These are phyloP conservation scores for Myotis planiceps DNA, from an alignment of 2,797 vertebrate species.

Conservation along the genomic window DNA sequence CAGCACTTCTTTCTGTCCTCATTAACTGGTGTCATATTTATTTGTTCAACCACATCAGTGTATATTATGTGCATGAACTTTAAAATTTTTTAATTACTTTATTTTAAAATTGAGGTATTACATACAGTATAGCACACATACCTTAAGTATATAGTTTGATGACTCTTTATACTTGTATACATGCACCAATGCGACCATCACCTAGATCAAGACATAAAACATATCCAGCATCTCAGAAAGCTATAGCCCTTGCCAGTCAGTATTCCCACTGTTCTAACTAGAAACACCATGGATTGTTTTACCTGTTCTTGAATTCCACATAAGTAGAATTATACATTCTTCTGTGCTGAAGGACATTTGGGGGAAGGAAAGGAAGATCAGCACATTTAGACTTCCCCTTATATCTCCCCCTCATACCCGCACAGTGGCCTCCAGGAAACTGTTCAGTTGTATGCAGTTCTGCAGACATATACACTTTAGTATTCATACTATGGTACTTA, in stretches of 20 bases:
- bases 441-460: background rate
- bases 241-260: background rate
- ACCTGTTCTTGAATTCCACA: background rate
- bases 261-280: background rate
- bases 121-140: background rate
- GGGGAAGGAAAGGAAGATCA: background rate
- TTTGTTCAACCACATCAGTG: background rate
- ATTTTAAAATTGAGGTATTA: background rate
- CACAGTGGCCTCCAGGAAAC: background rate
- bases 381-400: background rate
- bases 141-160: background rate
- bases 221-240: background rate
- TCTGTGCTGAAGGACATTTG: background rate
- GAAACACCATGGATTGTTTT: background rate
- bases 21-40: background rate
- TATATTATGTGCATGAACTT: background rate
- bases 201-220: background rate
- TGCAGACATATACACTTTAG: background rate
- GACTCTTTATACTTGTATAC: background rate
- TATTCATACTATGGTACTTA: background rate
- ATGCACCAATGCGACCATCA: background rate
- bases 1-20: background rate
- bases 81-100: background rate
- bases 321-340: background rate
- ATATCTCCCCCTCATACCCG: background rate